phyloP scores from a whole-genome alignment of 2,797 vertebrate species.

The Brotula barbata region DNA sequence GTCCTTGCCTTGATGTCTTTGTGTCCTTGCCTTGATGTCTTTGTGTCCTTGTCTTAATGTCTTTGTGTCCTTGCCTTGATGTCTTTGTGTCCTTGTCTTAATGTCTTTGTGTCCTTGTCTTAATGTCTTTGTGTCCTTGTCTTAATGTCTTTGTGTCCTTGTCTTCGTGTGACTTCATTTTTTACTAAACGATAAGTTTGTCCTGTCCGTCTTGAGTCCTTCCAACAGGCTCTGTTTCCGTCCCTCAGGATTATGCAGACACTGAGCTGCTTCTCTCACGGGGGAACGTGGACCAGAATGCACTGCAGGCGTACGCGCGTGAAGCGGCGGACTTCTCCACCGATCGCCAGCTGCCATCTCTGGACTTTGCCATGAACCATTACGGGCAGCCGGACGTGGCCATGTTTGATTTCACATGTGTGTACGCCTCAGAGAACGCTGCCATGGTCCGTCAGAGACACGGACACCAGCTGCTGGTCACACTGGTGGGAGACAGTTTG shows the following conservation, averaged over 20 bases:
- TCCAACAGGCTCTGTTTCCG: too few relatives aligned
- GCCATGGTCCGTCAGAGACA: slow-evolving; percentile 88
- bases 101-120: too few relatives aligned
- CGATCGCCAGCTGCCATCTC: slow-evolving; percentile 86
- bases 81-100: too few relatives aligned
- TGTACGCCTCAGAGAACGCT: slow-evolving; percentile 93
- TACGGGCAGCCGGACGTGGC: slow-evolving; percentile 95
- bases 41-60: too few relatives aligned
- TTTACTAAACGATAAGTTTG: too few relatives aligned
- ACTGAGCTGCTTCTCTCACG: slow-evolving; percentile 89
- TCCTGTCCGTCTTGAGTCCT: too few relatives aligned
- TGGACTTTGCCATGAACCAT: slow-evolving; percentile 97
- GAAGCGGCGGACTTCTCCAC: slow-evolving; percentile 95
- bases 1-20: too few relatives aligned
- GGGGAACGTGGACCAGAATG: slow-evolving; percentile 91
- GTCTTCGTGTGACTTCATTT: too few relatives aligned
- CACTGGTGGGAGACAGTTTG: slow-evolving; percentile 94
- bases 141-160: too few relatives aligned
- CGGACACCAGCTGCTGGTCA: slow-evolving; percentile 86
- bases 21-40: too few relatives aligned
- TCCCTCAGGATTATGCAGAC: slow-evolving; percentile 86
- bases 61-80: too few relatives aligned
- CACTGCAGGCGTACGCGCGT: slow-evolving; percentile 86
- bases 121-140: too few relatives aligned
- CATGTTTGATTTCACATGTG: slow-evolving; percentile 98